Base-by-base conservation (phyloP, 2,113 vertebrate species). In the Theropithecus gelada region DNA sequence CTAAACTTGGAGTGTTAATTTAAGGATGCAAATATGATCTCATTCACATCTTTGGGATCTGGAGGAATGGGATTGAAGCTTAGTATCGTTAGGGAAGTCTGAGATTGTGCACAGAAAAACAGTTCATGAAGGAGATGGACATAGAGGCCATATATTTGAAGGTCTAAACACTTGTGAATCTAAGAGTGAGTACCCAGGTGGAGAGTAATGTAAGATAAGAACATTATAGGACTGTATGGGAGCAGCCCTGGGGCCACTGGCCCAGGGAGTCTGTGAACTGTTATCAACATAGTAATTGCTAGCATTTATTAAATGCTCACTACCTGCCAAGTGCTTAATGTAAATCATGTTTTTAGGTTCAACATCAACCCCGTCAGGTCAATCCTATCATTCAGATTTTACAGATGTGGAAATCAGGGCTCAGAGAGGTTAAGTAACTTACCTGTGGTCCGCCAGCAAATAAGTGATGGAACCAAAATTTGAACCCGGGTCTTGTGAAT, bases 381-480 rank as follows among this genome's bases (percentile, higher is more conserved):
- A 40, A 38, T 76, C 59, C 8, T 55, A 35, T 80, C 38, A 18
- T 72, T 55, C 4, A 9, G 48, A 48, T 80, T 88, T 75, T 68
- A 66, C 8, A 90, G 45, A 48, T 88, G 8, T 52, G 35, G 50
- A 88, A 86, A 72, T 78, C 82, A 82, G 27, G 52, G 4, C 55
- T 93, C 35, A 75, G 79, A 83, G 81, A 48, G 9, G 52, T 82
- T 76, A 48, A 95, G 73, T 80, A 87, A 95, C 52, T 96, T 88
- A 90, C 64, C 45, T 61, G 80, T 0, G 87, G 83, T 78, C 79
- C 72, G 14, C 82, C 18, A 93, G 86, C 84, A 96, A 81, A n/a
- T 79, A 81, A 68, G 66, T 79, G 73, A 30, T 35, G 45, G 57
- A 84, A 64, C 52, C 93, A 86, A 94, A 57, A 89, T 96, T 43